Conservation (phyloP, 2,113 vertebrate genomes). For the Shinisaurus crocodilurus region DNA sequence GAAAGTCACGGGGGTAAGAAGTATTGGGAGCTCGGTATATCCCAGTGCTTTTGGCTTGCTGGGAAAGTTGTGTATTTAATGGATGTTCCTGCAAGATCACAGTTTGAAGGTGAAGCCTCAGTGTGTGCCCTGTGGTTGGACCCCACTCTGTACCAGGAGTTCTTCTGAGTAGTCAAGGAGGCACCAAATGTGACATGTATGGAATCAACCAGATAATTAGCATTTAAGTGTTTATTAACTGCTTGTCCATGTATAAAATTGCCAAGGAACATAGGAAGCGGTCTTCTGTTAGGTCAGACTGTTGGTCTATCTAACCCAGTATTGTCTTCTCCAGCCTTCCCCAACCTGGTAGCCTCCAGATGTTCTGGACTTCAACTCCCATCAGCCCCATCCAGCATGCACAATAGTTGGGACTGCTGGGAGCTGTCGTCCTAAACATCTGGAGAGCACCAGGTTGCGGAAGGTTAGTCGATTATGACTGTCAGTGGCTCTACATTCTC, state of each 20-base stretch:
- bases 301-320: no score
- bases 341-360: no score
- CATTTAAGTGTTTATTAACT: neutral
- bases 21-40: neutral
- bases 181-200: neutral
- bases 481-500: no score
- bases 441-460: no score
- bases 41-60: neutral
- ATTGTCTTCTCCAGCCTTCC: no score
- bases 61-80: neutral
- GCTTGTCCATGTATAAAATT: neutral
- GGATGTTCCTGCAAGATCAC: neutral
- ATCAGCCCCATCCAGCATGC: no score
- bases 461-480: no score
- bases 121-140: neutral
- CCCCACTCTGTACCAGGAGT: neutral
- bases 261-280: neutral
- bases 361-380: no score
- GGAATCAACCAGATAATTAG: no score
- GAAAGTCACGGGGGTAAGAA: neutral
- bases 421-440: no score
- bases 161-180: rapidly evolving
- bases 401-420: no score
- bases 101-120: neutral
- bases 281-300: no score